Percentiles rank a stretch among this genome's conserved stretches.
These are phyloP conservation scores for Ameiurus melas DNA, from an alignment of 2,113 vertebrate species.

Conservation along the genomic window DNA sequence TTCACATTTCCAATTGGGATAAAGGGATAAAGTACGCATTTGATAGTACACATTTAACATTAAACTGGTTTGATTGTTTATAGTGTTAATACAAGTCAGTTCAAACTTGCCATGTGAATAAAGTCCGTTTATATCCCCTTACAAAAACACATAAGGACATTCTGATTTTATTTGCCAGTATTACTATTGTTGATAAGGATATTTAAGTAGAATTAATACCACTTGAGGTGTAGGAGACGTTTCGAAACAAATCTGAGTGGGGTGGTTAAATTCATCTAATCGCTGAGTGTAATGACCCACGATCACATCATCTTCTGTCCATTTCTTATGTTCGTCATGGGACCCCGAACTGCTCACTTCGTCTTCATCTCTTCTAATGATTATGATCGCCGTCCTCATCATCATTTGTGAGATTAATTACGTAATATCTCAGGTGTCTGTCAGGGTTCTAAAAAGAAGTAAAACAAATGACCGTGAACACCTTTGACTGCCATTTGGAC, in stretches of 20 bases:
- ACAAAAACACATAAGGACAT: background rate
- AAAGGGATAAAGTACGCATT: background rate
- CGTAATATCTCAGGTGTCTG: slow-evolving; percentile 21
- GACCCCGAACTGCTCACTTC: background rate
- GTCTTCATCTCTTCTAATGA: slow-evolving; percentile 28
- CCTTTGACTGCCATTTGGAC: slow-evolving; percentile 8
- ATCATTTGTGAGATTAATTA: slow-evolving; percentile 22
- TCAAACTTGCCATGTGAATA: background rate
- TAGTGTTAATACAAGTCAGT: background rate
- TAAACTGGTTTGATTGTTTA: background rate
- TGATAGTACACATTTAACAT: background rate
- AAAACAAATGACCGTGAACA: slow-evolving; percentile 2
- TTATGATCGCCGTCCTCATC: background rate
- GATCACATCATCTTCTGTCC: background rate
- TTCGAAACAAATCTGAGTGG: background rate
- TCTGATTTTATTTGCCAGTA: background rate
- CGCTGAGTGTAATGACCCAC: slow-evolving; percentile 19
- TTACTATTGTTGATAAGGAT: background rate
- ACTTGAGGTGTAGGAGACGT: background rate
- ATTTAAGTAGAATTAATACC: background rate
- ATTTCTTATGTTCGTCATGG: background rate
- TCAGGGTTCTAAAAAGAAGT: background rate
- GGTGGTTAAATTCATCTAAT: slow-evolving; percentile 9
- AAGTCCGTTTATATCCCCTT: background rate
- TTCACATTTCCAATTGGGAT: background rate